Base-by-base conservation (phyloP, 1,140 invertebrate genomes). In the Helicoverpa armigera region DNA sequence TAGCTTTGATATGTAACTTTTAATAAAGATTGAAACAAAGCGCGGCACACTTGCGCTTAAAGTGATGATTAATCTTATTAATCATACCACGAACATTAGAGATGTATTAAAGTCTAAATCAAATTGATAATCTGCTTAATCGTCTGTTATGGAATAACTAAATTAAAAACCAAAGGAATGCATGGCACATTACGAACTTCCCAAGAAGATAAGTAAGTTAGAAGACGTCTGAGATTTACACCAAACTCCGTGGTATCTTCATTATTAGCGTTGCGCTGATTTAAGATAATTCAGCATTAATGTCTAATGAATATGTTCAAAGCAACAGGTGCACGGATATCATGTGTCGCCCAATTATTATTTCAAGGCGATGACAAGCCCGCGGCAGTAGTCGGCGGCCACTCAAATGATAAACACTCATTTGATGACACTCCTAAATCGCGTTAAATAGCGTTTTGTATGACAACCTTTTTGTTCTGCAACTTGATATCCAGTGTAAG, bases 11-110 rank as follows among this genome's bases (percentile, higher is more conserved):
- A 85, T 81, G 73, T 73, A 83, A 70, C 84, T 69, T 83, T 85
- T 88, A 89, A 90, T 88, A 88, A 85, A 78, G 83, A 88, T 85
- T 88, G 86, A 89, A 87, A 90, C 86, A 91, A 91, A 89, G 82
- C 75, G 48, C 48, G 23, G 23, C 48, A 29, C 23, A 65, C 56
- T 43, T 50, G 43, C 23, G 48, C 60, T 54, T 63, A 23, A 53
- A 53, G 53, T 72, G 50, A 77, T 77, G 18, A 63, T 67, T 67
- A 18, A 65, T 51, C 18, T 61, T 63, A 63, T 51, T 31, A 63
- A 61, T 76, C 60, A 61, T n/a, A 60, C 3, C 35, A n/a, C 9
- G 16, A 5, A 12, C 16, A 31, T 61, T 23, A 10, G 2, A 9
- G 0, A 9, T 48, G n/a, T 18, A 43, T 67, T 67, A 48, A 67